Evolutionary conservation across 1,140 invertebrate genomes (phyloP), one percentile per base, ranked within the genome.

Genomic region (Ptiloglossa arizonensis): DNA sequence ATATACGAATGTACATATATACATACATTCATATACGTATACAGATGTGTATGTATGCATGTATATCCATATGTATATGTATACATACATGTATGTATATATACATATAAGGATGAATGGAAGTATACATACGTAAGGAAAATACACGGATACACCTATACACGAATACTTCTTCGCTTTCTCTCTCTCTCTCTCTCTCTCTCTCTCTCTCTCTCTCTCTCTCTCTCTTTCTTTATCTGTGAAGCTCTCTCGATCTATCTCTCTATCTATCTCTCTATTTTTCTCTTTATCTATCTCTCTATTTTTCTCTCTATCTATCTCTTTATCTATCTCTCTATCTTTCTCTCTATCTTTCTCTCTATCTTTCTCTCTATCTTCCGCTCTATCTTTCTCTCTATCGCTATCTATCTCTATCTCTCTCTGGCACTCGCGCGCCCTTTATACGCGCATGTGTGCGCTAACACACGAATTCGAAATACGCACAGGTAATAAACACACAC

Each of bases 1-100:
- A 90, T 89, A 91, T 89, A 89, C 85, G 84, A 75, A 88, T 82
- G 79, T 89, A 90, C 63, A 84, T 85, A 77, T 80, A 83, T 73
- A 69, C 57, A 73, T 81, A 83, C 79, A 87, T 85, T 86, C 85
- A 73, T 73, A 88, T 86, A 87, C 72, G 60, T 81, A 86, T 81
- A 81, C 78, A 82, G 77, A 72, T 64, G 79, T 83, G 76, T 81
- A 85, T 78, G 80, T 79, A 87, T 86, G 63, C 72, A 83, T 73
- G 82, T 82, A 84, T 82, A 77, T 81, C 74, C 79, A 66, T 62
- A 77, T 75, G 80, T 90, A 87, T 84, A 77, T 89, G 89, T 59
- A 83, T 85, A 87, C 81, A 71, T 85, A 85, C 77, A 82, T 79
- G 64, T 79, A 82, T 73, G 87, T 87, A 87, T 79, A 70, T 82